Evolutionary conservation across 2,797 vertebrate species (phyloP).

Genomic region (Parauchenoglanis punctatus): DNA sequence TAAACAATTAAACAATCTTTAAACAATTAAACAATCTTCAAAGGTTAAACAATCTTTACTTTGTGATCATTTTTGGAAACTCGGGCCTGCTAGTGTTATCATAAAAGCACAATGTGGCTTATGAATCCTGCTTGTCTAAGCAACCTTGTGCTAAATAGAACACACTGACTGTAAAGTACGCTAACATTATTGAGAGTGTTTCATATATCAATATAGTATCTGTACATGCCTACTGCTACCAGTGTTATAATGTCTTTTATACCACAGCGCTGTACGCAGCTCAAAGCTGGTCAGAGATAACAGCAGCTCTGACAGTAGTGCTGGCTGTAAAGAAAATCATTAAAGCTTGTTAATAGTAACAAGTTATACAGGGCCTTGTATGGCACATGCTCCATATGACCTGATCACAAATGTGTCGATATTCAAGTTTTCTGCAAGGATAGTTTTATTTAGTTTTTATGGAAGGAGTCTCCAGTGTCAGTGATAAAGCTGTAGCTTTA

Average conservation of each 20-base stretch:
- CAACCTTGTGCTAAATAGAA: neutral
- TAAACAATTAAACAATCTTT: too few species aligned
- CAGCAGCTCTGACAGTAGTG: neutral
- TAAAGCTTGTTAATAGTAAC: neutral
- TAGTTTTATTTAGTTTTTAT: neutral
- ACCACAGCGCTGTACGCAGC: neutral
- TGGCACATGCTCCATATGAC: neutral
- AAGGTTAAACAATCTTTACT: neutral
- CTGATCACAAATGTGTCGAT: neutral
- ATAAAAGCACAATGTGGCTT: neutral
- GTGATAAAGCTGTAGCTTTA: neutral
- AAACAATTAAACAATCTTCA: too few species aligned
- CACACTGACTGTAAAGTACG: neutral
- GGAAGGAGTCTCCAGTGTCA: neutral
- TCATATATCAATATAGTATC: neutral
- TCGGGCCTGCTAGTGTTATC: neutral
- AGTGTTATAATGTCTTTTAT: slow-evolving; percentile 1
- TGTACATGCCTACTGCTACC: neutral
- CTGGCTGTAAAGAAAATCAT: neutral
- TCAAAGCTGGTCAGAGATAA: too few species aligned
- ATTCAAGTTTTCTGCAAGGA: neutral
- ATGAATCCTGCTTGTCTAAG: neutral
- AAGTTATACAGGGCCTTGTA: too few species aligned
- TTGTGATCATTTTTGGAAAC: neutral
- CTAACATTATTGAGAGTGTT: neutral